Conservation (phyloP, 2,888 invertebrate species). For the Meloe dianella region DNA sequence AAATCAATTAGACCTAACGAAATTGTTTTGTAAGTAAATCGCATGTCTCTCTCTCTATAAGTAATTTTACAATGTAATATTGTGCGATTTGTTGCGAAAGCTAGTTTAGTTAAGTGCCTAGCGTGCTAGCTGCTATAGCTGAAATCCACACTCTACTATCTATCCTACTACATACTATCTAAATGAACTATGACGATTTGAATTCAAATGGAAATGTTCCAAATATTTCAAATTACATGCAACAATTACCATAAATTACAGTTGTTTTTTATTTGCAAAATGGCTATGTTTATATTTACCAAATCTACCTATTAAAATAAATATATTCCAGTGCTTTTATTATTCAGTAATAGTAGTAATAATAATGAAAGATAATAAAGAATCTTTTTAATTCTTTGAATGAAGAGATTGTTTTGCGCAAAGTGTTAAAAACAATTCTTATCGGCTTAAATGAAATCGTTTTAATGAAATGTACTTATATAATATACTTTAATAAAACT, state of each 20-base stretch:
- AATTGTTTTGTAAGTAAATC: conserved; percentile 6
- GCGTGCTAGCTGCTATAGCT: conserved; percentile 22
- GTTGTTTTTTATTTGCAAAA: conserved; percentile 14
- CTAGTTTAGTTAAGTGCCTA: conserved; percentile 21
- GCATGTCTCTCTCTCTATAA: conserved; percentile 3
- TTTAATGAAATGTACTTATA: conserved; percentile 3
- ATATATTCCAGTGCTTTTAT: background rate
- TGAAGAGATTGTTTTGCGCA: background rate
- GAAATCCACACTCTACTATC: conserved; percentile 7
- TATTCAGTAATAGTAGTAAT: conserved; percentile 5
- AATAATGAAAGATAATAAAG: conserved; percentile 9
- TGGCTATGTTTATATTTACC: conserved; percentile 15
- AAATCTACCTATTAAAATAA: conserved; percentile 7
- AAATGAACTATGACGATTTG: conserved; percentile 21
- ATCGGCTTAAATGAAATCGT: conserved; percentile 7
- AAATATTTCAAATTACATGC: conserved; percentile 27
- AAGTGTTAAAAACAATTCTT: background rate
- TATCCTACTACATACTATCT: too few species aligned
- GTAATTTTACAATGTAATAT: background rate
- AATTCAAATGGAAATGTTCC: conserved; percentile 27
- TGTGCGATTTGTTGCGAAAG: background rate
- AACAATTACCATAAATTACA: conserved; percentile 26
- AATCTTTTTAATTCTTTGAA: background rate
- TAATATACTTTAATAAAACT: conserved; percentile 15
- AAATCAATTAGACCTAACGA: background rate